Evolutionary conservation across 2,888 invertebrate genomes (phyloP).

Genomic region (Bruchidius siliquastri): DNA sequence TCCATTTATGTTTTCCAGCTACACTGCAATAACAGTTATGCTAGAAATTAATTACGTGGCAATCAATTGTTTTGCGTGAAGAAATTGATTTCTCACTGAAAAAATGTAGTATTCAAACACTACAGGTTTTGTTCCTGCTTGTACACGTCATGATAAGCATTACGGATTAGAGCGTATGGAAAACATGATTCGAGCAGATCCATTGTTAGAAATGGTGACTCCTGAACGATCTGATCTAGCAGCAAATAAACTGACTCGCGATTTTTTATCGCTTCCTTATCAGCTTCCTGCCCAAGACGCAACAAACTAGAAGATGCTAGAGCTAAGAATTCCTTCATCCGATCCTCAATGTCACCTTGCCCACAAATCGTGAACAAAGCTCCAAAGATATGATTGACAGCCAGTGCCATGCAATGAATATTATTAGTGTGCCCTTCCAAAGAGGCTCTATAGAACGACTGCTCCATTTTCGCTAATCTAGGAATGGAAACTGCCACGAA

Average conservation of each 20-base stretch:
- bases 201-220: constrained; percentile 97
- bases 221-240: constrained; percentile 95
- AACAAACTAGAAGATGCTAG: constrained; percentile 93
- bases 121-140: constrained; percentile 73
- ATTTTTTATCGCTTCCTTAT: constrained; percentile 89
- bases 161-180: constrained; percentile 95
- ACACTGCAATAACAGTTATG: no score
- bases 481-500: constrained; percentile 98
- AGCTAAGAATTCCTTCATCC: constrained; percentile 93
- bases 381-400: constrained; percentile 93
- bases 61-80: no score
- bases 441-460: constrained; percentile 82
- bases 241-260: constrained; percentile 95
- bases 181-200: constrained; percentile 98
- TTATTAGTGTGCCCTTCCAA: constrained; percentile 96
- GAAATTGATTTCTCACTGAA: no score
- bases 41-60: no score
- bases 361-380: constrained; percentile 95
- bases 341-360: constrained; percentile 92
- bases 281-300: constrained; percentile 90
- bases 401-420: constrained; percentile 95
- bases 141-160: constrained; percentile 96
- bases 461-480: constrained; percentile 84
- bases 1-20: not conserved
- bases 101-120: constrained; percentile 6